A percentile compares a stretch with the other conserved stretches of the same genome.
Conservation (phyloP, 92 coral and sea anemone genomes). For the Bergia sp. region DNA sequence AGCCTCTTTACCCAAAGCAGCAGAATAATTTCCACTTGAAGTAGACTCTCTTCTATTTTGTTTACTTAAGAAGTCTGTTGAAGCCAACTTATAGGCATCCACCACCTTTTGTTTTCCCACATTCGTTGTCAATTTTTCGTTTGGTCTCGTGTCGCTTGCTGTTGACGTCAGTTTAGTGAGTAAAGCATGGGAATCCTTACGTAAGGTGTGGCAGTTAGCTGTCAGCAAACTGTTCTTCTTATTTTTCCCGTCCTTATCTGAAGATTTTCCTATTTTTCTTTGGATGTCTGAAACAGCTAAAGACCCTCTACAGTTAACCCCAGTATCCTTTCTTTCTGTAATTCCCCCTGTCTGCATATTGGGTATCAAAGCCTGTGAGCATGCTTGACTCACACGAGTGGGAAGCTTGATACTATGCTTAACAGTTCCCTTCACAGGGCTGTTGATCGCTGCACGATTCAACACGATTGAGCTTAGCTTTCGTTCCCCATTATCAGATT, state of each 20-base stretch:
- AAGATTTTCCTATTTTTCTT: neutral
- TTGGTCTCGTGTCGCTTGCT: neutral
- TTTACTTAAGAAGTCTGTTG: neutral
- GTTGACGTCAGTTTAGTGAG: neutral
- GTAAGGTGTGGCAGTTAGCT: neutral
- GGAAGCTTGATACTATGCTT: slow-evolving; percentile 7
- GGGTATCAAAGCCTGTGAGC: neutral
- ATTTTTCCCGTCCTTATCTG: neutral
- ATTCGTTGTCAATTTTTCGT: neutral
- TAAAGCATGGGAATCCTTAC: neutral
- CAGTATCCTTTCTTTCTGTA: neutral
- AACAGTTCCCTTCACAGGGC: neutral
- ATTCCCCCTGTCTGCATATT: neutral
- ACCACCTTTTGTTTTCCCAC: neutral
- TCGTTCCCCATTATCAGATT: neutral
- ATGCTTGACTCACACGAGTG: neutral
- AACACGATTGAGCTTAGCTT: neutral
- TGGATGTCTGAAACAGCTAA: neutral
- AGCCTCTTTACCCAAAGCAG: neutral
- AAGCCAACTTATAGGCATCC: neutral
- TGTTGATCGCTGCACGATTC: neutral
- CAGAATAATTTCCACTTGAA: neutral
- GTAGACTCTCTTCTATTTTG: neutral
- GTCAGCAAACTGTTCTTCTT: neutral
- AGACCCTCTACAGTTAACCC: neutral